Evolutionary conservation across 2,797 vertebrate species (phyloP).

Genomic region (Holocentrus rufus): DNA sequence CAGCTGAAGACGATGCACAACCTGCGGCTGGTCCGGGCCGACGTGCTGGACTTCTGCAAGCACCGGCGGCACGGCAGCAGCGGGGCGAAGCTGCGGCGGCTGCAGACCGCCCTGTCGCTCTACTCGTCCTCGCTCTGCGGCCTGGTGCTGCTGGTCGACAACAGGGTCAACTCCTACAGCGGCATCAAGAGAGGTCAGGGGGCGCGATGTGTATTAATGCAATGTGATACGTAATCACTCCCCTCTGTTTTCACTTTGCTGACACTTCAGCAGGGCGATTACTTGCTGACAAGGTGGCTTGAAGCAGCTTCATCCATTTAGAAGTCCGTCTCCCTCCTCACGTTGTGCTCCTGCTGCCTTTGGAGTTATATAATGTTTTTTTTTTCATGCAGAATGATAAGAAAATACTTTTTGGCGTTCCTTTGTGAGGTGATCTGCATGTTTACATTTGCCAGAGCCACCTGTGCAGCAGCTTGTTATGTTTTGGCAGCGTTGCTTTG

Average conservation of each 20-base stretch:
- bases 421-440: not conserved
- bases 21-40: constrained; percentile 90
- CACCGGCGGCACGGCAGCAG: constrained; percentile 89
- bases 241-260: not conserved
- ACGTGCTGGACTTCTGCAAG: constrained; percentile 94
- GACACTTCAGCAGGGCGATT: not conserved
- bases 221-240: not conserved
- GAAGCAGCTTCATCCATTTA: not conserved
- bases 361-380: not conserved
- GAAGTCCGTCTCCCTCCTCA: not conserved
- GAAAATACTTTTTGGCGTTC: not conserved
- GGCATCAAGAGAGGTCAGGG: constrained; percentile 94
- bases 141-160: constrained; percentile 93
- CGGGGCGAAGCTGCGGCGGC: constrained; percentile 91
- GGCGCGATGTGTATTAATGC: not conserved
- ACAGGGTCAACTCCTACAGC: constrained; percentile 96
- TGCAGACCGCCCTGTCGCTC: constrained; percentile 94
- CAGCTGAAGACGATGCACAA: constrained; percentile 99
- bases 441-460: not conserved
- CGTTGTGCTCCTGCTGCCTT: not conserved
- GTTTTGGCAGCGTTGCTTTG: constrained; percentile 1
- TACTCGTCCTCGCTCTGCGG: constrained; percentile 96
- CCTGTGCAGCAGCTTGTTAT: not conserved
- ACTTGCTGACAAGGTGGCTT: not conserved
- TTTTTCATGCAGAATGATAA: not conserved